Evolutionary conservation across 2,888 invertebrate genomes (phyloP), one percentile per base, ranked within the genome.

Genomic region (Rhagium mordax): DNA sequence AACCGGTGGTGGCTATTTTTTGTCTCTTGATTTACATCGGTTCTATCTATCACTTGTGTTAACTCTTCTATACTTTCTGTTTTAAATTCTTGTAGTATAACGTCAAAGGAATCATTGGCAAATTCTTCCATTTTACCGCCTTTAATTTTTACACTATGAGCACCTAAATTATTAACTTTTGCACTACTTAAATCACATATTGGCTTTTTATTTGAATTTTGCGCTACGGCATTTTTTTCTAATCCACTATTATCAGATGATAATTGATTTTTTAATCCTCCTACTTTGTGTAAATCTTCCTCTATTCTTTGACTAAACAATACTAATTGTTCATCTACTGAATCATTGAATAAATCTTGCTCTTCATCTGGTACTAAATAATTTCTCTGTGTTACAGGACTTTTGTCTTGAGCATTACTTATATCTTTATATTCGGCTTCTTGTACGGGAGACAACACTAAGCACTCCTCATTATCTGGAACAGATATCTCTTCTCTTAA

Each of bases 291-390:
- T 41, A 82, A 66, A 29, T 80, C 77, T 59, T 78, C 70, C 79
- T 87, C 87, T 20, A 87, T 72, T 78, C 83, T 76, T 78, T 87
- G 87, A 77, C 85, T 86, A 72, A 82, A 85, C 55, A 84, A 74
- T 53, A 87, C 21, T 69, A 88, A 79, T 71, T 86, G 79, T 74
- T 87, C 85, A 74, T 87, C 87, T 66, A 87, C 75, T 5, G 85
- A 85, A 82, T 87, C 87, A 80, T 85, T 79, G 71, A 88, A 86
- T 3, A 86, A 70, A 49, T 84, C 83, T 73, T 84, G 81, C 13
- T 83, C 72, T 48, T 79, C 71, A 53, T 77, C 71, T 15, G 6
- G 53, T 41, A 7, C 27, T 33, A 16, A 18, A 65, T 10, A 53
- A 13, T 29, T 53, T 10, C 47, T 27, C 3, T 21, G 57, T 41